A percentile compares a stretch with the other conserved stretches of the same genome.
Evolutionary conservation across 2,113 vertebrate species (phyloP).

Genomic region (Aythya baeri): DNA sequence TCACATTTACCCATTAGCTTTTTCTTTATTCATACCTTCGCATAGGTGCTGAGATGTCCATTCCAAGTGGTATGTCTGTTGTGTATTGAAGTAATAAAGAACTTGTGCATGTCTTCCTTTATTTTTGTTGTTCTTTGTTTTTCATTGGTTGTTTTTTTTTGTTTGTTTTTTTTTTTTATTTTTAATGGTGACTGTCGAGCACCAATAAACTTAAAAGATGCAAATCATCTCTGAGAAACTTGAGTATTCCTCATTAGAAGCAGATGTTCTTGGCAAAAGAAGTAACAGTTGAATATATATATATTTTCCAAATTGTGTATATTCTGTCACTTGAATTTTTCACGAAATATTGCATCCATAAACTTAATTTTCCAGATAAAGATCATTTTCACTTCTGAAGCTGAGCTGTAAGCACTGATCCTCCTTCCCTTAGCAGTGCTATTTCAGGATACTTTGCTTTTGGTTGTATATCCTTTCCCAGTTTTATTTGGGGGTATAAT

Average conservation of each 20-base stretch:
- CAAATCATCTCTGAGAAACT: neutral
- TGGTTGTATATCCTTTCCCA: neutral
- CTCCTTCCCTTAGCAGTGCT: neutral
- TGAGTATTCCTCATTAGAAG: neutral
- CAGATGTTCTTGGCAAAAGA: neutral
- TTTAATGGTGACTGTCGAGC: neutral
- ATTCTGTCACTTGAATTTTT: neutral
- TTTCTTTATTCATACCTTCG: neutral
- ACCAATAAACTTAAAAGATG: neutral
- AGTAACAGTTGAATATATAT: neutral
- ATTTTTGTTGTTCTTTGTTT: neutral
- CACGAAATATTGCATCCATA: neutral
- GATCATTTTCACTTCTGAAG: neutral
- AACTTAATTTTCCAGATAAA: neutral
- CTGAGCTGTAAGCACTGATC: neutral
- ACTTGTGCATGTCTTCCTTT: neutral
- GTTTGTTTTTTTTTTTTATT: neutral
- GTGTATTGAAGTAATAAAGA: neutral
- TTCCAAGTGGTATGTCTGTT: neutral
- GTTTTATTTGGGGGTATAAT: rapidly evolving
- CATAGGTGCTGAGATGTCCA: rapidly evolving
- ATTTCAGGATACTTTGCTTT: neutral
- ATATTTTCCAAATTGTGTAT: neutral
- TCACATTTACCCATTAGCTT: neutral
- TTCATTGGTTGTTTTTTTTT: neutral